Percentiles rank a stretch among this genome's conserved stretches.
Conservation (phyloP, 2,113 vertebrate species). For the Phainopepla nitens region DNA sequence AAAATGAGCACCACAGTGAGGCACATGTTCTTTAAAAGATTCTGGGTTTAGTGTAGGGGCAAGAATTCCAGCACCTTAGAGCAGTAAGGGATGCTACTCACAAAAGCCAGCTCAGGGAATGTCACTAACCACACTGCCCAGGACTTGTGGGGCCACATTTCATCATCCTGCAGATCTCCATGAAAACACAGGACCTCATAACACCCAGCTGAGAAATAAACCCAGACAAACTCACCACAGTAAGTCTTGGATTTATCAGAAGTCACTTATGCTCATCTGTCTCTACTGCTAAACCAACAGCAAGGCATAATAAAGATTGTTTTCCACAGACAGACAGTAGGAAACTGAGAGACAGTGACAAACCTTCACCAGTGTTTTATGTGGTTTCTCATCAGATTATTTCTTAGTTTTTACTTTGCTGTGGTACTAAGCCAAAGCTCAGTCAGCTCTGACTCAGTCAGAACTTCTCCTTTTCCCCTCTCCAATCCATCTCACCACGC, state of each 20-base stretch:
- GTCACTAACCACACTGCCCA: background rate
- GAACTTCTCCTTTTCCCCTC: background rate
- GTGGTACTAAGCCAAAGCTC: background rate
- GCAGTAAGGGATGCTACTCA: background rate
- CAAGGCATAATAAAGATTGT: background rate
- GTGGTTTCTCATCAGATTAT: background rate
- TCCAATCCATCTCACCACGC: background rate
- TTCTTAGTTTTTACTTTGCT: background rate
- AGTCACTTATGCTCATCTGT: background rate
- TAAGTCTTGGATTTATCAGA: background rate
- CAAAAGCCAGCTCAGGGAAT: background rate
- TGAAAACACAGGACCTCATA: background rate
- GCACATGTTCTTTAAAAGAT: background rate
- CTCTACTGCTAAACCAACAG: background rate
- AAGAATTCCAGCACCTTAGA: background rate
- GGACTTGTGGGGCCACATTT: background rate
- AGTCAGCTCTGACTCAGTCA: background rate
- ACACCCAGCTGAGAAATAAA: background rate
- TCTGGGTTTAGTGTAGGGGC: background rate
- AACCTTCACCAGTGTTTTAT: background rate
- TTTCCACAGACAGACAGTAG: background rate
- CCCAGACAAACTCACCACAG: background rate
- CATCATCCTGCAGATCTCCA: background rate
- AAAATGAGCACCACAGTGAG: background rate
- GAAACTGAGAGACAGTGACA: background rate